Conservation (phyloP, 2,113 vertebrate species). For the Bombycilla garrulus region DNA sequence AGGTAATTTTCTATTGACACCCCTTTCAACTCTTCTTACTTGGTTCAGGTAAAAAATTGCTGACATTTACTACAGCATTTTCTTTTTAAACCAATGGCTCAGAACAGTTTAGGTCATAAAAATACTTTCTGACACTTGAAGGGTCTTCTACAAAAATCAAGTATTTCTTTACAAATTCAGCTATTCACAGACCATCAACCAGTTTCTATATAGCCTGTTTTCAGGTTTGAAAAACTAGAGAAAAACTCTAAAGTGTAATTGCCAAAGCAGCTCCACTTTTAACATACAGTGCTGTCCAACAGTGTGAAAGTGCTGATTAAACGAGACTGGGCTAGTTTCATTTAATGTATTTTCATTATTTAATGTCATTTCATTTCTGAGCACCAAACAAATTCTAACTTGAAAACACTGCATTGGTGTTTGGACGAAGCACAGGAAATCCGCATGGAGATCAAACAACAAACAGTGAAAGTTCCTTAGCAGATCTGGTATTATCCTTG, state of each 20-base stretch:
- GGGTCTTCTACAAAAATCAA: background rate
- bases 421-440: background rate
- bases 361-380: background rate
- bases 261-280: background rate
- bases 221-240: background rate
- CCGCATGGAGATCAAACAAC: background rate
- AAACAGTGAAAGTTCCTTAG: background rate
- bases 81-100: background rate
- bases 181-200: background rate
- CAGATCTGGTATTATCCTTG: background rate
- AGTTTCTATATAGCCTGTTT: background rate
- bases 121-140: background rate
- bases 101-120: background rate
- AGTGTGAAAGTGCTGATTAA: background rate
- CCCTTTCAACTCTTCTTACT: background rate
- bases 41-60: background rate
- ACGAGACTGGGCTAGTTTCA: background rate
- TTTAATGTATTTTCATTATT: background rate
- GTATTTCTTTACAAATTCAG: background rate
- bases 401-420: background rate
- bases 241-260: background rate
- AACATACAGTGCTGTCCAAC: background rate
- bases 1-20: background rate
- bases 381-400: background rate
- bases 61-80: background rate